Conservation (phyloP, 2,888 invertebrate species). For the Theodoxus fluviatilis region DNA sequence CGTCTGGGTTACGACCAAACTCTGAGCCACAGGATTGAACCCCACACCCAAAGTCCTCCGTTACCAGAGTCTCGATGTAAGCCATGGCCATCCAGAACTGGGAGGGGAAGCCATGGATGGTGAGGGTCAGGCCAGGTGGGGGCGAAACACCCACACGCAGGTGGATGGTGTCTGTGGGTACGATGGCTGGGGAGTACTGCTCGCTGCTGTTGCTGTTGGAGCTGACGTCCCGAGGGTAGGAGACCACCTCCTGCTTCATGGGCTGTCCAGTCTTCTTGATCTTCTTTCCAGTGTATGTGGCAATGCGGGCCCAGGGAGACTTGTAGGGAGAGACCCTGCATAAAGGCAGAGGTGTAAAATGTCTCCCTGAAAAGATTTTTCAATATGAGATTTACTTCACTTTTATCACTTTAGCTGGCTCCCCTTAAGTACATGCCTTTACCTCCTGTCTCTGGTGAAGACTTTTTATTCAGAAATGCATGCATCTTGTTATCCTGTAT, state of each 20-base stretch:
- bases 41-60: constrained; percentile 55
- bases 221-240: constrained; percentile 58
- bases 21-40: constrained; percentile 47
- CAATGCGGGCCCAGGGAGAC: constrained; percentile 61
- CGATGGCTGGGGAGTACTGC: constrained; percentile 60
- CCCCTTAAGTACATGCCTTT: not conserved
- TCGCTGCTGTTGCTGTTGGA: constrained; percentile 54
- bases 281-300: constrained; percentile 59
- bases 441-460: not conserved
- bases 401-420: not conserved
- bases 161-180: constrained; percentile 58
- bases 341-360: not conserved
- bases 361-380: no score
- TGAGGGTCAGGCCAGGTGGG: constrained; percentile 56
- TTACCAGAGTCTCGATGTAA: constrained; percentile 62
- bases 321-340: constrained; percentile 58
- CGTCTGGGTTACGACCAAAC: no score
- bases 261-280: constrained; percentile 60
- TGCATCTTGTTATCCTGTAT: no score
- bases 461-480: not conserved
- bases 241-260: constrained; percentile 59
- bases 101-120: constrained; percentile 63
- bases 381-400: not conserved
- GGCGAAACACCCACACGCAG: constrained; percentile 60
- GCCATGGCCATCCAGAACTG: constrained; percentile 63